phyloP scores from a whole-genome alignment of 2,888 invertebrate species.

The Caenorhabditis sp. region DNA sequence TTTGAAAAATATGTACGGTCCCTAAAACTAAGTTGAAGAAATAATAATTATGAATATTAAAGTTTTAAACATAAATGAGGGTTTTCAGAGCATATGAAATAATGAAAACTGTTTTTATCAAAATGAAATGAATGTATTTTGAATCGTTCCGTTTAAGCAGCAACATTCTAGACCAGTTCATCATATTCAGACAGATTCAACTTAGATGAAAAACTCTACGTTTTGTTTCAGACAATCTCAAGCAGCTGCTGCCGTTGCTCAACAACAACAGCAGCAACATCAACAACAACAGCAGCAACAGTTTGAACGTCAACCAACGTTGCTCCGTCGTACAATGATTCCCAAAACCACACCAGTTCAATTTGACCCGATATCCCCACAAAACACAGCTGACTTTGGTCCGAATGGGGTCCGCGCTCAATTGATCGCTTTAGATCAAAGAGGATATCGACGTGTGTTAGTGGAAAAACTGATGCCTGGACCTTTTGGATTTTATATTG shows the following conservation, averaged over 20 bases:
- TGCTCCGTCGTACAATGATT: slow-evolving; percentile 22
- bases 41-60: no score
- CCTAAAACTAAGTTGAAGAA: no score
- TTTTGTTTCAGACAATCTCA: slow-evolving; percentile 24
- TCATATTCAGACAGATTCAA: background rate
- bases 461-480: slow-evolving; percentile 60
- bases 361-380: slow-evolving; percentile 10
- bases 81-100: no score
- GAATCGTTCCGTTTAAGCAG: no score
- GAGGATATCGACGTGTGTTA: slow-evolving; percentile 56
- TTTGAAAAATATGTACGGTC: no score
- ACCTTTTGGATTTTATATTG: slow-evolving; percentile 66
- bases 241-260: slow-evolving; percentile 4
- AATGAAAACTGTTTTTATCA: no score
- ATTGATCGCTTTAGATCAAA: slow-evolving; percentile 53
- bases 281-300: slow-evolving; percentile 5
- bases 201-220: background rate
- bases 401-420: slow-evolving; percentile 53
- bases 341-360: slow-evolving; percentile 25
- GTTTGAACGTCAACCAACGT: slow-evolving; percentile 31
- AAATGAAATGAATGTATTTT: no score
- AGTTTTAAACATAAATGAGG: no score
- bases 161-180: no score
- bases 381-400: slow-evolving; percentile 5
- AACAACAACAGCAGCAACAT: slow-evolving; percentile 12